Evolutionary conservation across 1,140 invertebrate genomes (phyloP), one percentile per base, ranked within the genome.

Genomic region (Sweltsa coloradensis): DNA sequence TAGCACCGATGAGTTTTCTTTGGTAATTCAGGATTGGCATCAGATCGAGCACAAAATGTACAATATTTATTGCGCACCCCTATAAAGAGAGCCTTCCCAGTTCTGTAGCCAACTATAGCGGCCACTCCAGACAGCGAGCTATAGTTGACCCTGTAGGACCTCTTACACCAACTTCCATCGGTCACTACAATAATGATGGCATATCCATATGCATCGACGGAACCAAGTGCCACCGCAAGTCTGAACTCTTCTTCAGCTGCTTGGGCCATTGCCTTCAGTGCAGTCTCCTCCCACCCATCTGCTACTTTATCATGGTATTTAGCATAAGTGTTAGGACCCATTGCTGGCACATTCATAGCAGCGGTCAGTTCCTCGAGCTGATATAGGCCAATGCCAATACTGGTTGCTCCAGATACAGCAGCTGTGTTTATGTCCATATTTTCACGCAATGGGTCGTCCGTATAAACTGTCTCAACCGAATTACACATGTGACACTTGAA

Each of bases 91-190:
- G 25, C 40, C 40, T 41, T 41, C 21, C 21, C 13, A 22, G 14
- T 23, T n/a, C 25, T 18, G 21, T 22, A 41, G 5, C 40, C 14
- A 21, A 41, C 40, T 22, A 41, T 41, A 23, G 14, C 40, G n/a
- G 40, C 44, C 27, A 46, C 54, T 6, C 59, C 57, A 34, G 61
- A 65, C 14, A 58, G 19, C 7, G 60, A 52, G 51, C 57, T 53
- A 43, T 60, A 57, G 27, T 55, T 57, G 16, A 41, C 53, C 14
- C 50, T 49, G 42, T 61, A 64, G 3, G 55, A 62, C 44, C 62
- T 41, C 49, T 65, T 61, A 9, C 45, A 36, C 58, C 57, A 64
- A 34, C 36, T 43, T 5, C 59, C 61, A 48, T 66, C 63, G 18
- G 53, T 53, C 27, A 59, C 51, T 16, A 64, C 62, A 13, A 53